Evolutionary conservation across 2,797 vertebrate genomes (phyloP), one percentile per base, ranked within the genome.

Genomic region (Enteromius unitaeniatus): DNA sequence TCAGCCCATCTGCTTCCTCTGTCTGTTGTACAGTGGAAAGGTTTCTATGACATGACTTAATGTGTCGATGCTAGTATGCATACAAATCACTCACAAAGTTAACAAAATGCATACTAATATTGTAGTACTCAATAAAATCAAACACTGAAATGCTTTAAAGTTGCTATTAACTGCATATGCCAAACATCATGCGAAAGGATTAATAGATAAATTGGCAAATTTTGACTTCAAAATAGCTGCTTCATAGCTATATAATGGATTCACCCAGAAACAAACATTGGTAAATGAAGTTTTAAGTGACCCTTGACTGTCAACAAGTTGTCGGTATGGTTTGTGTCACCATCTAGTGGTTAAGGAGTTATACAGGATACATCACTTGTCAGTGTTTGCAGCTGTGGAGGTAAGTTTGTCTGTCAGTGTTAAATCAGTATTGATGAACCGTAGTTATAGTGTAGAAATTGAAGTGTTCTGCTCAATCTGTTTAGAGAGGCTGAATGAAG

Each of bases 21-120:
- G 51, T 60, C 34, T 42, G 15, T 58, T 47, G 84, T 86, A 65
- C 84, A 88, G 75, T 60, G 17, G 84, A 15, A 67, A 9, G 79
- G 84, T 86, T 88, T 86, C 82, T 84, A 58, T 74, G 14, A 49
- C 23, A 31, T 37, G 55, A 26, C n/a, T 6, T 6, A 17, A 37
- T 58, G 31, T 14, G 3, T 79, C 60, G 13, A 49, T 67, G 8
- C 6, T 79, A 26, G 26, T 19, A 49, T 47, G 42, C 65, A n/a
- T 28, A 40, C 53, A 26, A 4, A 34, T 23, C 9, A 28, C 1
- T 77, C 8, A 21, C 26, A 65, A 26, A 45, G 11, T 78, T 65
- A 28, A 31, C 19, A 0, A 14, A 64, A 47, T 47, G 3, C 23
- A 45, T 7, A 6, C 28, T 31, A 1, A 49, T 19, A 5, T 17